Evolutionary conservation across 2,888 invertebrate species (phyloP).

Genomic region (Orthosia gothica): DNA sequence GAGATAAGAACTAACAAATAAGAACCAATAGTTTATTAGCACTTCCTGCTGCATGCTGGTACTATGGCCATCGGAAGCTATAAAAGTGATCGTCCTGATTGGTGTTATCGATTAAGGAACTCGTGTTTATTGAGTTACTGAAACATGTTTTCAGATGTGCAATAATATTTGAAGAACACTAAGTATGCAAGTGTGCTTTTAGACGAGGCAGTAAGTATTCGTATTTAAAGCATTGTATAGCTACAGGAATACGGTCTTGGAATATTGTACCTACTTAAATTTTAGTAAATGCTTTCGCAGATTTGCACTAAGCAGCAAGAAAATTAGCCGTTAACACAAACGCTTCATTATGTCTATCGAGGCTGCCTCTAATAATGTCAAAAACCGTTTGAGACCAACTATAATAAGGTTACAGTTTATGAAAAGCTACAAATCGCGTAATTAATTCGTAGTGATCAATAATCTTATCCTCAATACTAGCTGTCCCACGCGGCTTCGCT

Average conservation of each 20-base stretch:
- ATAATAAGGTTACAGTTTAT: too few species aligned
- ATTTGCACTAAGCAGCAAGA: neutral
- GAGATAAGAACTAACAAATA: constrained; percentile 3
- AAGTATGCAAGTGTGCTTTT: neutral
- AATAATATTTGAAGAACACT: neutral
- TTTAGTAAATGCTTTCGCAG: neutral
- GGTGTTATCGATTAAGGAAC: neutral
- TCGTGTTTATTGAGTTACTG: neutral
- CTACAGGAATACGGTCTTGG: neutral
- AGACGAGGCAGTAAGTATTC: neutral
- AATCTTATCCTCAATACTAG: too few species aligned
- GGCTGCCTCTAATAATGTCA: too few species aligned
- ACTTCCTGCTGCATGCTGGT: constrained; percentile 27
- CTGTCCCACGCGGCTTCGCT: too few species aligned
- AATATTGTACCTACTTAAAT: neutral
- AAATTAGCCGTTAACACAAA: neutral
- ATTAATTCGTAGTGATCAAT: too few species aligned
- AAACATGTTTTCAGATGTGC: neutral
- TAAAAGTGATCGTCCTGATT: neutral
- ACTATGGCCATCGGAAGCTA: neutral
- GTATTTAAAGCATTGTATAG: too few species aligned
- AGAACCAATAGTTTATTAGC: neutral
- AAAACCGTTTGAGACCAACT: too few species aligned
- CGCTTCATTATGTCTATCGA: too few species aligned
- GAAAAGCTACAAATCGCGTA: too few species aligned